Evolutionary conservation across 2,888 invertebrate species (phyloP).

Genomic region (Merodon equestris): DNA sequence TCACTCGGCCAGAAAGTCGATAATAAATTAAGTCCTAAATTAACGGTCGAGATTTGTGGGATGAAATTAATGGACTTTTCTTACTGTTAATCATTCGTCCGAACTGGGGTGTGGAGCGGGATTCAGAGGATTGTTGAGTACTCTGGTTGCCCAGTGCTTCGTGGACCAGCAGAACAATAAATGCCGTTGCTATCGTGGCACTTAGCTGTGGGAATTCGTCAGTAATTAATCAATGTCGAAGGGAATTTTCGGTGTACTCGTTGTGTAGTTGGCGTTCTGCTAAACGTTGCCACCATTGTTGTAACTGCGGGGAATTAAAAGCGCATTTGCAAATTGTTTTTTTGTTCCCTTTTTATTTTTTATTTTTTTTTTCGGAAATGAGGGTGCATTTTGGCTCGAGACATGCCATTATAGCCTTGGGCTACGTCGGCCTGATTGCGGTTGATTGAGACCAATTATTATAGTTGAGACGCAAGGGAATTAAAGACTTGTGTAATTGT

Average conservation of each 20-base stretch:
- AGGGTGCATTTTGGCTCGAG: no score
- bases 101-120: no score
- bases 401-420: not conserved
- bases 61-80: conserved; percentile 57
- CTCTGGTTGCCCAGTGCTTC: not conserved
- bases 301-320: conserved; percentile 42
- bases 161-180: conserved; percentile 11
- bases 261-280: not conserved
- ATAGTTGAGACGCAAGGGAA: no score
- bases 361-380: no score
- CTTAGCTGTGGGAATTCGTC: conserved; percentile 33
- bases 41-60: conserved; percentile 51
- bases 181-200: conserved; percentile 34
- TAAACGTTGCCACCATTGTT: not conserved
- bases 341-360: conserved; percentile 1
- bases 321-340: conserved; percentile 51
- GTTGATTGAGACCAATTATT: no score
- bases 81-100: conserved; percentile 50
- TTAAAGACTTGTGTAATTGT: no score
- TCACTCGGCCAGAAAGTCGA: conserved; percentile 45
- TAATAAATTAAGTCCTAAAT: conserved; percentile 53
- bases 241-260: conserved; percentile 43
- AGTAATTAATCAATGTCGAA: conserved; percentile 64
- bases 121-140: not conserved
- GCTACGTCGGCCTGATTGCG: not conserved